Evolutionary conservation across 30 jellyfish, hydroid and myxozoan genomes (phyloP).

Genomic region (Turritopsis rubra): DNA sequence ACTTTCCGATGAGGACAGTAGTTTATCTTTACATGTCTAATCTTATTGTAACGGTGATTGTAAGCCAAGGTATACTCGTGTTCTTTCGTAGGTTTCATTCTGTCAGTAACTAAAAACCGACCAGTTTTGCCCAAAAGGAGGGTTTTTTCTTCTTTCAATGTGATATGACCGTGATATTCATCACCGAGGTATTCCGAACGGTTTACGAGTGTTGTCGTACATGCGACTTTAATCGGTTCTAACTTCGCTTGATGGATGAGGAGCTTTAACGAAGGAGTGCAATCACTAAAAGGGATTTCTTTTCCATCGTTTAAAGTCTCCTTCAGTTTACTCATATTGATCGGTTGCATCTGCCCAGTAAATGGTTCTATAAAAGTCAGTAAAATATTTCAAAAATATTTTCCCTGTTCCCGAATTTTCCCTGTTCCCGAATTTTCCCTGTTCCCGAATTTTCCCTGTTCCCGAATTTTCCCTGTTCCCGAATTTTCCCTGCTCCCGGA

Average conservation of each 20-base stretch:
- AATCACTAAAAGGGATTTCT: background rate
- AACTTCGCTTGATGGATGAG: background rate
- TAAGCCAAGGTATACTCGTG: background rate
- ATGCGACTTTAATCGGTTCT: constrained; percentile 71
- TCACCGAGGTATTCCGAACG: constrained; percentile 26
- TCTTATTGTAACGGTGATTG: background rate
- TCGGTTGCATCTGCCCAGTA: background rate
- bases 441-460: too few species aligned
- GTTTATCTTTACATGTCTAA: background rate
- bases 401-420: too few species aligned
- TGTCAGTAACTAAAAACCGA: constrained; percentile 50
- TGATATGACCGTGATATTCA: constrained; percentile 57
- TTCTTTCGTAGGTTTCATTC: constrained; percentile 29
- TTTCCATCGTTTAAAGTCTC: background rate
- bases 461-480: too few species aligned
- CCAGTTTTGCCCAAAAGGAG: constrained; percentile 58
- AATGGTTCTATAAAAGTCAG: too few species aligned
- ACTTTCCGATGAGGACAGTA: background rate
- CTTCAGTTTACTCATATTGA: background rate
- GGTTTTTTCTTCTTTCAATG: constrained; percentile 39
- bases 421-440: too few species aligned
- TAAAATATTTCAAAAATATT: too few species aligned
- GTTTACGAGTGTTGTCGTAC: constrained; percentile 54
- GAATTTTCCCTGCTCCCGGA: too few species aligned
- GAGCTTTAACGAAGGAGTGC: background rate